A percentile compares a stretch with the other conserved stretches of the same genome.
phyloP scores from a whole-genome alignment of 2,797 vertebrate genomes.

The Nyctalus aviator region DNA sequence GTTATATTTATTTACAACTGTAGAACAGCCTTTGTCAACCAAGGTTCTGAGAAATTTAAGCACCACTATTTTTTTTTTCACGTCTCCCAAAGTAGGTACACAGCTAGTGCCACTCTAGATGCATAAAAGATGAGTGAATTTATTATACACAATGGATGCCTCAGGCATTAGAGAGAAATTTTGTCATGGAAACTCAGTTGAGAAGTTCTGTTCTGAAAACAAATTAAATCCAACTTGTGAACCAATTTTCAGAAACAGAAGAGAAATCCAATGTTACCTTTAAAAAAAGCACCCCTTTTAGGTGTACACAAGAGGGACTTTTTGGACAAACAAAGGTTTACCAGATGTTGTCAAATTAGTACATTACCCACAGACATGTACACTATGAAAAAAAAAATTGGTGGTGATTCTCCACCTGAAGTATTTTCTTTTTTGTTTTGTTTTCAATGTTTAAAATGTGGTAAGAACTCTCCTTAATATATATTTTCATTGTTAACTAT shows the following conservation, averaged over 20 bases:
- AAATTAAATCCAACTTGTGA: conserved; percentile 20
- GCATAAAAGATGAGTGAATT: neutral
- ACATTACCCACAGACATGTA: neutral
- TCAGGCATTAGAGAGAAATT: neutral
- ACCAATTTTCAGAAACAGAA: neutral
- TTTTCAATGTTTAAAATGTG: neutral
- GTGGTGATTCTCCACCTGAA: neutral
- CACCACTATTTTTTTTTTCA: neutral
- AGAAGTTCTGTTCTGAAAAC: neutral
- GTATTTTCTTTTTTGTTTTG: neutral
- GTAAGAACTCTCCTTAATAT: neutral
- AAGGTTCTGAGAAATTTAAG: neutral
- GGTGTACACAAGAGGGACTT: neutral
- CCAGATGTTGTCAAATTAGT: no score
- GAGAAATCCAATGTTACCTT: neutral
- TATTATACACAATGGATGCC: neutral
- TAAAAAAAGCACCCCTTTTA: neutral
- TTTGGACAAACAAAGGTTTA: neutral
- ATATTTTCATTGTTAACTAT: neutral
- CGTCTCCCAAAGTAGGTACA: neutral
- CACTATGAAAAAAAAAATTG: neutral
- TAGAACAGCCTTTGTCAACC: neutral
- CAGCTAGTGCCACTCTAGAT: neutral
- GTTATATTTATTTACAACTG: neutral
- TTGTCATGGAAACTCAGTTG: neutral